Conservation (phyloP, 2,113 vertebrate species). For the Perca flavescens region DNA sequence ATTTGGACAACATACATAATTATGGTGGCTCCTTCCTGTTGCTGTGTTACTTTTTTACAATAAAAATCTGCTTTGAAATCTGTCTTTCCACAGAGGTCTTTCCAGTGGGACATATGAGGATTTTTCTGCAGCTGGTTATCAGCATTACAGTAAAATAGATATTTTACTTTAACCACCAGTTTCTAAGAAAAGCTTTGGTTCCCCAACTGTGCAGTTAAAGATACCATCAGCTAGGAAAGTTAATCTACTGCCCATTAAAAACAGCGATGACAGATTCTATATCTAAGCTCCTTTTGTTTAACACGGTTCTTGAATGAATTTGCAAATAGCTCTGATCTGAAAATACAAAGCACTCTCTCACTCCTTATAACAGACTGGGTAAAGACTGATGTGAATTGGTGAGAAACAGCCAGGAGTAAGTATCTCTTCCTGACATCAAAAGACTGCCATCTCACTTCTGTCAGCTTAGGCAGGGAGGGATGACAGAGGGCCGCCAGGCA, state of each 20-base stretch:
- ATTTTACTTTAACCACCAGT: conserved; percentile 4
- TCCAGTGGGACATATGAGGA: background rate
- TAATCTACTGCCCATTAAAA: conserved; percentile 78
- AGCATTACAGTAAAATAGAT: background rate
- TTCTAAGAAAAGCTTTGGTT: conserved; percentile 8
- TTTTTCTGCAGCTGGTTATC: background rate
- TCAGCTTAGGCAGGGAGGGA: conserved; percentile 83
- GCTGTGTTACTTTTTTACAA: background rate
- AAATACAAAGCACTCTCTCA: conserved; percentile 90
- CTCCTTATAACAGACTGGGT: conserved; percentile 82
- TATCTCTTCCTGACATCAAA: conserved; percentile 93
- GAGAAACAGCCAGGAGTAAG: conserved; percentile 87
- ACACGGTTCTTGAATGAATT: conserved; percentile 86
- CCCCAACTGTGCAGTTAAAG: conserved; percentile 15
- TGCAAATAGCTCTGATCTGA: conserved; percentile 95
- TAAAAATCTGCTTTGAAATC: background rate
- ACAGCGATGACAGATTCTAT: conserved; percentile 86
- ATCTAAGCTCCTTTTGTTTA: conserved; percentile 90
- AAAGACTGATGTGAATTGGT: conserved; percentile 86
- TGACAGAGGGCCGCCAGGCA: conserved; percentile 82
- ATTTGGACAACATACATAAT: background rate
- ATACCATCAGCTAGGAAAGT: conserved; percentile 68
- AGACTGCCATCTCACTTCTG: conserved; percentile 80
- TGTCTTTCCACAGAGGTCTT: background rate
- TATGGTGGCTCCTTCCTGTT: background rate